Evolutionary conservation across 1,140 invertebrate genomes (phyloP).

Genomic region (Vanessa tameamea): DNA sequence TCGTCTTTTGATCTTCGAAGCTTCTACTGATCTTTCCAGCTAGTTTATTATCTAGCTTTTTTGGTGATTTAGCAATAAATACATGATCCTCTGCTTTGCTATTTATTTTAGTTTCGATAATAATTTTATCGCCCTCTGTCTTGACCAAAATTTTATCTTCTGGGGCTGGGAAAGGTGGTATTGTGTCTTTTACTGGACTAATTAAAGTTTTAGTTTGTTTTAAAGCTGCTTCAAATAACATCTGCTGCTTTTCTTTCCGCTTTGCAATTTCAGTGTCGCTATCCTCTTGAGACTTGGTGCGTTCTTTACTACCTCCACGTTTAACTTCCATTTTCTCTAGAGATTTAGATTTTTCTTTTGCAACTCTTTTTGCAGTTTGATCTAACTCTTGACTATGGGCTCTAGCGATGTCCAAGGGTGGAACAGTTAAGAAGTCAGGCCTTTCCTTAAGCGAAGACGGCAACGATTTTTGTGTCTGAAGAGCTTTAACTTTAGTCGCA

Average conservation of each 20-base stretch:
- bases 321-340: slow-evolving; percentile 84
- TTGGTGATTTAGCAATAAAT: slow-evolving; percentile 86
- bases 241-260: slow-evolving; percentile 85
- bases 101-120: slow-evolving; percentile 83
- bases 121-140: slow-evolving; percentile 84
- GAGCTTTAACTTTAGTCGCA: slow-evolving; percentile 71
- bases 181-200: slow-evolving; percentile 84
- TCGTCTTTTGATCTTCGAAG: slow-evolving; percentile 83
- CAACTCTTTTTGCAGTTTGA: slow-evolving; percentile 77
- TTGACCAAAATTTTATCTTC: slow-evolving; percentile 85
- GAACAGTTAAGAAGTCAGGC: slow-evolving; percentile 79
- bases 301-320: slow-evolving; percentile 83
- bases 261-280: slow-evolving; percentile 85
- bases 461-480: slow-evolving; percentile 79
- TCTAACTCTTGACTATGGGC: slow-evolving; percentile 84
- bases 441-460: slow-evolving; percentile 78
- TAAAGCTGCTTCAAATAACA: slow-evolving; percentile 86
- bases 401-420: slow-evolving; percentile 81
- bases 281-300: slow-evolving; percentile 85
- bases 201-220: slow-evolving; percentile 86
- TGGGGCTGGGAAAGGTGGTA: slow-evolving; percentile 85
- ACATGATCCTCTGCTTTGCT: slow-evolving; percentile 84
- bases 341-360: slow-evolving; percentile 85
- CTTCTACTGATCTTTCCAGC: slow-evolving; percentile 85
- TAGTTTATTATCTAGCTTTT: slow-evolving; percentile 84